Evolutionary conservation across 2,113 vertebrate genomes (phyloP), one percentile per base, ranked within the genome.

Genomic region (Pungitius pungitius): DNA sequence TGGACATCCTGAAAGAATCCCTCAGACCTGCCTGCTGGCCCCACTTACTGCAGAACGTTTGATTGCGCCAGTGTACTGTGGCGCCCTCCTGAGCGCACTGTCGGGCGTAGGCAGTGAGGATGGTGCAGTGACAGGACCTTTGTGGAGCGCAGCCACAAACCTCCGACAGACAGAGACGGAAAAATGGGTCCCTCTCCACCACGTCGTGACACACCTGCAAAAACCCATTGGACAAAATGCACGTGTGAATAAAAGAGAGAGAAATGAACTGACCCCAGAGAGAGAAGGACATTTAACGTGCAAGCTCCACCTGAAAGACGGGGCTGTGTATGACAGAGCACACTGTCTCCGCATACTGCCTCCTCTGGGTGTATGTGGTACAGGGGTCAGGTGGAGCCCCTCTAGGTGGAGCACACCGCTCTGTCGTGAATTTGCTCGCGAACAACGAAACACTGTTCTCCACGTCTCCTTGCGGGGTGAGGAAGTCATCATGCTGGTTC

Each of bases 401-500:
- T 10, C 49, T 12, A 0, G 84, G 87, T 0, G 61, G 24, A 0
- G 69, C 65, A 24, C 96, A 99, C 1, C 27, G 59, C 0, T 92
- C 88, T 3, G 64, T 84, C 3, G 88, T 93, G 90, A 95, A 97
- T 78, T 94, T 95, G 71, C 80, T 70, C 20, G 91, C 89, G 3
- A 99, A 99, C 58, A 94, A 93, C 0, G 90, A 0, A 0, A 92
- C 57, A 0, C 90, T 90, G 85, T 70, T 91, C 80, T 98, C 97
- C 72, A 97, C 91, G 0, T 99, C 96, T 0, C 97, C 96, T 0
- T 90, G 94, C 0, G 96, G 95, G 0, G 96, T 97, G 77, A 93
- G 93, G 85, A 98, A 99, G 63, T 99, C 97, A 0, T 98, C 97
- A 2, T 92, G 92, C 90, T 96, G 96, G 88, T 92, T 95, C 94